phyloP scores from a whole-genome alignment of 1,140 invertebrate genomes.

The Armadillidium nasatum region DNA sequence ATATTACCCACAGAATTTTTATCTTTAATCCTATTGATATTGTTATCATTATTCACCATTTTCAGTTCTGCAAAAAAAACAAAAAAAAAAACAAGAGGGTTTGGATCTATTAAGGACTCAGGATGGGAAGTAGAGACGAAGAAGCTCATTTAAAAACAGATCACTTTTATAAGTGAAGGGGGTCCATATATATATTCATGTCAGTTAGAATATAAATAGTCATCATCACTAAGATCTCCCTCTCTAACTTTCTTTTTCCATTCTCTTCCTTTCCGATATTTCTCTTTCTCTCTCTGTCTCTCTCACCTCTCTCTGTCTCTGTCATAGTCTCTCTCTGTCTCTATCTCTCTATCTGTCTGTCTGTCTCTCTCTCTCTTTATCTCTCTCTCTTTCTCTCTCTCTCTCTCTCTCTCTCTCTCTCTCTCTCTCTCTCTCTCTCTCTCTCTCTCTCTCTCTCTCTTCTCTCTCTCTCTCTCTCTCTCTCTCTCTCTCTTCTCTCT shows the following conservation, averaged over 20 bases:
- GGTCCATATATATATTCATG: no score
- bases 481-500: slow-evolving; percentile 11
- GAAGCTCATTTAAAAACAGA: no score
- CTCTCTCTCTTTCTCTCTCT: not conserved
- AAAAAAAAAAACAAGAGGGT: no score
- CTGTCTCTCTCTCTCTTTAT: not conserved
- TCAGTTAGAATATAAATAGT: no score
- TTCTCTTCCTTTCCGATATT: not conserved
- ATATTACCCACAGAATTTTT: no score
- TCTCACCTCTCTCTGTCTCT: not conserved
- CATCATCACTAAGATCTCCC: not conserved
- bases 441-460: not conserved
- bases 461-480: slow-evolving; percentile 1
- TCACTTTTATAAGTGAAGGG: no score
- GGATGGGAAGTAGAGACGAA: no score
- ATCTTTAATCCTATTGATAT: no score
- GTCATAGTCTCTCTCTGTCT: not conserved
- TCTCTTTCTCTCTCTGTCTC: not conserved
- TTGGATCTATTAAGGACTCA: no score
- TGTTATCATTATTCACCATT: no score
- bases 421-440: not conserved
- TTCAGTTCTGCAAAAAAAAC: no score
- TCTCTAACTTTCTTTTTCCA: not conserved
- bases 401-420: not conserved
- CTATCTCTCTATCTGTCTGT: not conserved